phyloP scores from a whole-genome alignment of 2,888 invertebrate genomes.

The Tinea trinotella region DNA sequence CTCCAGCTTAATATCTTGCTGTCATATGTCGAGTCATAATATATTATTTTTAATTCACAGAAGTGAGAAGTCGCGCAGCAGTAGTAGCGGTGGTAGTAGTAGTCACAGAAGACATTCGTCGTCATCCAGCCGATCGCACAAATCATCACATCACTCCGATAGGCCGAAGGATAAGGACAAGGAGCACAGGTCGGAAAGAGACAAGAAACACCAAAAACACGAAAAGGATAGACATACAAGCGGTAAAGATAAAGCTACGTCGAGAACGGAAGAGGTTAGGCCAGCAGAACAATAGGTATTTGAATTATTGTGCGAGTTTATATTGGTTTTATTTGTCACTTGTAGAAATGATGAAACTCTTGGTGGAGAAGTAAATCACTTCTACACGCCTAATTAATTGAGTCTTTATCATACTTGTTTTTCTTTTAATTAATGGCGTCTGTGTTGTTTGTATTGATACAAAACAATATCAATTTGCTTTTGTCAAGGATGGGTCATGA shows the following conservation, averaged over 20 bases:
- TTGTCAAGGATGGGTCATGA: no score
- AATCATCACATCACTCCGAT: conserved; percentile 43
- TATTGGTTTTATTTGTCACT: not conserved
- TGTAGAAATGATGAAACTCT: not conserved
- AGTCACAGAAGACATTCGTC: conserved; percentile 32
- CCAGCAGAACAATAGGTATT: not conserved
- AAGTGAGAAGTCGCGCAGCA: conserved; percentile 11
- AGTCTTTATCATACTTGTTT: no score
- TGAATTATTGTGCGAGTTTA: not conserved
- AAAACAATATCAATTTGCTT: no score
- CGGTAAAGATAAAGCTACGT: not conserved
- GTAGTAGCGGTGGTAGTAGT: not conserved
- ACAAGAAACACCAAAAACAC: conserved; percentile 2
- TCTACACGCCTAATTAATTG: no score
- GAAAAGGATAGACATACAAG: not conserved
- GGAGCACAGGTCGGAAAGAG: conserved; percentile 1
- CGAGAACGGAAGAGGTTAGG: not conserved
- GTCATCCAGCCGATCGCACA: conserved; percentile 37
- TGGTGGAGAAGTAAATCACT: no score
- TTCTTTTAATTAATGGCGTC: no score
- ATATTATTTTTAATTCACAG: not conserved
- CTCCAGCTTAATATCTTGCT: no score
- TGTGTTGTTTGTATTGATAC: no score
- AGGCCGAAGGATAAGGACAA: conserved; percentile 33
- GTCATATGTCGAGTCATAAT: no score